phyloP scores from a whole-genome alignment of 2,797 vertebrate genomes.

The Characodon lateralis region DNA sequence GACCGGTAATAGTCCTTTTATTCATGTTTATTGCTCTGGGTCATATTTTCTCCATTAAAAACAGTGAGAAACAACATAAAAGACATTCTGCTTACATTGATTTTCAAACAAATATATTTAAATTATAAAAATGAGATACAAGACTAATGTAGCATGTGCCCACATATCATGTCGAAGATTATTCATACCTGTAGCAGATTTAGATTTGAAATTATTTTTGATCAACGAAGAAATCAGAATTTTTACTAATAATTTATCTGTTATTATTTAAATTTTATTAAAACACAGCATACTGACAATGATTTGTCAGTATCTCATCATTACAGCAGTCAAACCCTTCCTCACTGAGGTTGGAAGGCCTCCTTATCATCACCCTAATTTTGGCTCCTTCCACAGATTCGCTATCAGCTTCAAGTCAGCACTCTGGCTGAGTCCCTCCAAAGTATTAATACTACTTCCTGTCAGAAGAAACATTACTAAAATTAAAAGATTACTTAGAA shows the following conservation, averaged over 20 bases:
- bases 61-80: neutral
- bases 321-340: too few species aligned
- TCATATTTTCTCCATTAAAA: too few species aligned
- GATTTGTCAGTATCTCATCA: neutral
- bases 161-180: neutral
- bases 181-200: neutral
- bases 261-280: too few species aligned
- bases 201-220: neutral
- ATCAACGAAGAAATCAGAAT: too few species aligned
- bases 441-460: neutral
- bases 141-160: neutral
- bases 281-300: neutral
- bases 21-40: too few species aligned
- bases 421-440: too few species aligned
- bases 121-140: neutral
- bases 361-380: neutral
- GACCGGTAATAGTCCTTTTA: too few species aligned
- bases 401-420: neutral
- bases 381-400: neutral
- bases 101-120: neutral
- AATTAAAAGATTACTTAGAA: neutral
- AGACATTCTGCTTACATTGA: neutral
- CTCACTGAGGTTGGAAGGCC: neutral
- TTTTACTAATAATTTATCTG: too few species aligned
- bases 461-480: too few species aligned